These are phyloP conservation scores for Sanderia malayensis DNA, from an alignment of 30 jellyfish, hydroid and myxozoan species.

Conservation along the genomic window DNA sequence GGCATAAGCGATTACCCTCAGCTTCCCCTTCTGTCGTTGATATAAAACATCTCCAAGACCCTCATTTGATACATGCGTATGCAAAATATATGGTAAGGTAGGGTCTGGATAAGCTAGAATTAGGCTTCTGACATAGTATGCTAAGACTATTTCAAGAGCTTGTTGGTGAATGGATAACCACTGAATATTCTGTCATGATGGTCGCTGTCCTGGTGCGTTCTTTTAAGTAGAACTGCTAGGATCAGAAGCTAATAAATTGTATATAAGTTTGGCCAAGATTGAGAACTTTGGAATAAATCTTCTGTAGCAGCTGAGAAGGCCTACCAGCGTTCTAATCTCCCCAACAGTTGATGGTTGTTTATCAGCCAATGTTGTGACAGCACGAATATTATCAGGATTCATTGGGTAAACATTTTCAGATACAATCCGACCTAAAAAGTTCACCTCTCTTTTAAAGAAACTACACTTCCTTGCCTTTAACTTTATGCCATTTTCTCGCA, in stretches of 20 bases:
- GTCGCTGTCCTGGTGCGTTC: constrained; percentile 32
- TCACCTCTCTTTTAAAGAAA: constrained; percentile 42
- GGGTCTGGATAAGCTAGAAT: constrained; percentile 59
- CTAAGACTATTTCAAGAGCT: constrained; percentile 36
- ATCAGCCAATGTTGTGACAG: constrained; percentile 48
- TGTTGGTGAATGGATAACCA: constrained; percentile 35
- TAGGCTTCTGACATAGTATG: constrained; percentile 32
- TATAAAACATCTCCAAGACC: constrained; percentile 50
- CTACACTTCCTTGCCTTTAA: constrained; percentile 37
- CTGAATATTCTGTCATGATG: constrained; percentile 26
- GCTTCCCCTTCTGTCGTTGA: constrained; percentile 31
- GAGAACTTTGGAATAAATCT: constrained; percentile 45
- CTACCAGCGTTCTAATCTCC: constrained; percentile 52
- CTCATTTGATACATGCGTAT: constrained; percentile 29
- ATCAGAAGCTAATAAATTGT: constrained; percentile 42
- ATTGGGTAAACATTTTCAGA: constrained; percentile 25
- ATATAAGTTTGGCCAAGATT: constrained; percentile 21
- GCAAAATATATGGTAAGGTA: constrained; percentile 31
- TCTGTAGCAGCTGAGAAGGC: constrained; percentile 51
- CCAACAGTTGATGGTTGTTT: constrained; percentile 44
- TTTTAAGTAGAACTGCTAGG: constrained; percentile 3
- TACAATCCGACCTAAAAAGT: constrained; percentile 41
- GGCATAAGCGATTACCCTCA: constrained; percentile 51
- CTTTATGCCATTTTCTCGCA: constrained; percentile 45
- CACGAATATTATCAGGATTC: constrained; percentile 30